A percentile compares a stretch with the other conserved stretches of the same genome.
These are phyloP conservation scores for Tyria jacobaeae DNA, from an alignment of 2,888 invertebrate species.

Conservation along the genomic window DNA sequence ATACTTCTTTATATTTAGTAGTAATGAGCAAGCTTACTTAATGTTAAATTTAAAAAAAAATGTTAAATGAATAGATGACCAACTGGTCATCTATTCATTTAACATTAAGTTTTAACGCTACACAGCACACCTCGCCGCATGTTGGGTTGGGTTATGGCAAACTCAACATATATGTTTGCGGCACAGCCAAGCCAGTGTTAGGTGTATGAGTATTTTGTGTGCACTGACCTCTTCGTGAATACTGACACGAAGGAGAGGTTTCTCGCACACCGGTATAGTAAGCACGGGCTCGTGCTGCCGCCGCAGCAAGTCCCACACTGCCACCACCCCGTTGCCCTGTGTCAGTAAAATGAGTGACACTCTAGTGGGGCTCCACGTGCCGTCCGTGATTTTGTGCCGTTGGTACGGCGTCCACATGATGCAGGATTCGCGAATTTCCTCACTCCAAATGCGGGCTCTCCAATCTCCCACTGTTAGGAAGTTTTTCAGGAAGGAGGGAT, in stretches of 20 bases:
- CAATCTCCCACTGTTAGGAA: constrained; percentile 98
- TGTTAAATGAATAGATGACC: too few species aligned
- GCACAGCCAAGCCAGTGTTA: too few species aligned
- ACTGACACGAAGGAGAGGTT: constrained; percentile 82
- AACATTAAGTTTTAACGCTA: too few species aligned
- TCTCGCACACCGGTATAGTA: constrained; percentile 78
- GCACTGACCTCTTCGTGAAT: constrained; percentile 66
- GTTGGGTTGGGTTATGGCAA: too few species aligned
- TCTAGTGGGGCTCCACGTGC: constrained; percentile 94
- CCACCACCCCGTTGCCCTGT: constrained; percentile 92
- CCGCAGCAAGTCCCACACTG: constrained; percentile 95
- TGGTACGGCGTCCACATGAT: constrained; percentile 94
- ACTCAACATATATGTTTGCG: too few species aligned
- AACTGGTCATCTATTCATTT: too few species aligned
- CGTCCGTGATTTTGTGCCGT: constrained; percentile 89
- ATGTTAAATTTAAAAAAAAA: too few species aligned
- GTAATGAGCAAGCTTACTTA: too few species aligned
- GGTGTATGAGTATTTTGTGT: neutral
- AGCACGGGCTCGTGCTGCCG: constrained; percentile 92
- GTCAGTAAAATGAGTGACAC: constrained; percentile 93
- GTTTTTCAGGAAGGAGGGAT: constrained; percentile 96
- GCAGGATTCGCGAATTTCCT: constrained; percentile 96
- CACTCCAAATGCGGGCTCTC: constrained; percentile 97
- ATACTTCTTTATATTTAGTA: too few species aligned
- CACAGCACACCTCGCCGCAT: too few species aligned